These are phyloP conservation scores for Tricholaema leucomelas DNA, from an alignment of 2,113 vertebrate species.

Conservation along the genomic window DNA sequence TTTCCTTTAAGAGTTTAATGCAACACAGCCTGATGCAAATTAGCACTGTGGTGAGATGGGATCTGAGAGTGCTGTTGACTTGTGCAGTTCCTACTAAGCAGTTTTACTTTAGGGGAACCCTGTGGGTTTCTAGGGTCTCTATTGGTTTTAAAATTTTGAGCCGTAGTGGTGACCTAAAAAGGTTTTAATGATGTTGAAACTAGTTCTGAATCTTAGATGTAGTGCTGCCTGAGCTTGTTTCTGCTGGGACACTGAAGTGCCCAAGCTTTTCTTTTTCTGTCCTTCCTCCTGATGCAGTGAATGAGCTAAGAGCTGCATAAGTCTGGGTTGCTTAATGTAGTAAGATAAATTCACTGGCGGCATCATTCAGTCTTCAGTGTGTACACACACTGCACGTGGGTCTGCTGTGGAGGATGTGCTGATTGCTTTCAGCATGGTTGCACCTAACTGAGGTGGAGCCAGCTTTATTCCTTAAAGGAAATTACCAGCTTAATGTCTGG, in stretches of 20 bases:
- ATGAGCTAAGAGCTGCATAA: neutral
- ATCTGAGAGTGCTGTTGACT: neutral
- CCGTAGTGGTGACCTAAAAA: neutral
- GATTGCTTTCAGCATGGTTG: neutral
- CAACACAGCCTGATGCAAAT: neutral
- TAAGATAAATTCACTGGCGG: neutral
- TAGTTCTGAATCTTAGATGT: neutral
- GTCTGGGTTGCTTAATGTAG: neutral
- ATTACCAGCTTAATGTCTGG: neutral
- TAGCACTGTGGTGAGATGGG: neutral
- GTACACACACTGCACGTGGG: rapidly evolving
- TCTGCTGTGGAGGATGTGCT: neutral
- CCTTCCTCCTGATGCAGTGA: neutral
- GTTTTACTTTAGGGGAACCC: neutral
- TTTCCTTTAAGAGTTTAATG: neutral
- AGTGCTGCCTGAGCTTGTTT: neutral
- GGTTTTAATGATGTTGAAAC: neutral
- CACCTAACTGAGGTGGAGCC: neutral
- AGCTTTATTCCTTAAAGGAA: neutral
- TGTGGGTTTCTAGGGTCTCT: neutral
- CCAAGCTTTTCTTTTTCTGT: neutral
- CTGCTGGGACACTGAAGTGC: neutral
- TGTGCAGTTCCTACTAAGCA: neutral
- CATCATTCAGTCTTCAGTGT: neutral
- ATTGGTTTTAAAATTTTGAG: neutral